Evolutionary conservation across 2,113 vertebrate species (phyloP).

Genomic region (Percina caprodes): DNA sequence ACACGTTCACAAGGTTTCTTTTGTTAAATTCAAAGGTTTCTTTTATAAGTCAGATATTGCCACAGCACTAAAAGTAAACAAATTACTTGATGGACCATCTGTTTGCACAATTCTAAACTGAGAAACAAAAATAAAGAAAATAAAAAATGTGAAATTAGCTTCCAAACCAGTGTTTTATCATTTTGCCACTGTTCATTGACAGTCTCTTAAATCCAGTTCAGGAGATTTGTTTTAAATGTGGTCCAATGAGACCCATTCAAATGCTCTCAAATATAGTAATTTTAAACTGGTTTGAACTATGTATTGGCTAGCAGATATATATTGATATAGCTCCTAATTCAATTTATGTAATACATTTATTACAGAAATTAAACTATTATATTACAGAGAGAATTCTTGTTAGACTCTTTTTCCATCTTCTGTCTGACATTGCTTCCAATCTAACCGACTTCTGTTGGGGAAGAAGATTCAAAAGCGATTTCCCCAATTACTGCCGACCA

Average conservation of each 20-base stretch:
- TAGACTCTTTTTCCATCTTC: too few relatives aligned
- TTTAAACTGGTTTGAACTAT: conserved; percentile 25
- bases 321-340: background rate
- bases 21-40: conserved; percentile 11
- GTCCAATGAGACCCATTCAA: background rate
- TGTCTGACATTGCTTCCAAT: too few relatives aligned
- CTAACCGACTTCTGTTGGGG: too few relatives aligned
- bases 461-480: too few relatives aligned
- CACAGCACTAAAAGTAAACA: conserved; percentile 14
- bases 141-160: conserved; percentile 26
- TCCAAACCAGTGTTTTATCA: conserved; percentile 24
- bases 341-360: background rate
- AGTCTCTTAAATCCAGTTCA: conserved; percentile 37
- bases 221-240: background rate
- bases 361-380: background rate
- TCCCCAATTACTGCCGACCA: too few relatives aligned
- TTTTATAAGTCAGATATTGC: background rate
- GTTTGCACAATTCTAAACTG: conserved; percentile 13
- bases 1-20: conserved; percentile 19
- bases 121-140: conserved; percentile 38
- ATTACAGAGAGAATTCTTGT: too few relatives aligned
- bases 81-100: conserved; percentile 24
- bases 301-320: background rate
- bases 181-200: conserved; percentile 15
- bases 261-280: background rate